phyloP scores from a whole-genome alignment of 2,888 invertebrate genomes.

The Netelia virgata region DNA sequence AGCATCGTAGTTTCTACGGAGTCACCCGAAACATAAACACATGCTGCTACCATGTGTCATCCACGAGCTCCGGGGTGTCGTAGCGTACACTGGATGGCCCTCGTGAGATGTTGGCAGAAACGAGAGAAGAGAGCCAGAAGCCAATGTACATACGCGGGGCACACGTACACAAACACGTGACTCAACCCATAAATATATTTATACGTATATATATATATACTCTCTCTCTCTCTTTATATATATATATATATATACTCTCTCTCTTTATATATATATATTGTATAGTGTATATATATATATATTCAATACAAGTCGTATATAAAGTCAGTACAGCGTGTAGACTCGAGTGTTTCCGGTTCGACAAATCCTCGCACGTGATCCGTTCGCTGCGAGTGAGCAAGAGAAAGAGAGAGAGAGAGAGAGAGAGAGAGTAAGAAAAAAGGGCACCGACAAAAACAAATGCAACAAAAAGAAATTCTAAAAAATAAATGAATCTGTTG shows the following conservation, averaged over 20 bases:
- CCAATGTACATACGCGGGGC: background rate
- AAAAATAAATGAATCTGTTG: conserved; percentile 65
- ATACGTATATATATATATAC: background rate
- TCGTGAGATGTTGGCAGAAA: conserved; percentile 16
- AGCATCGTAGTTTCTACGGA: conserved; percentile 1
- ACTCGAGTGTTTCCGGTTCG: conserved; percentile 65
- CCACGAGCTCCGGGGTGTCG: conserved; percentile 21
- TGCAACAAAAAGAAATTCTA: conserved; percentile 20
- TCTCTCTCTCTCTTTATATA: background rate
- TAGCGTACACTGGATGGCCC: conserved; percentile 2
- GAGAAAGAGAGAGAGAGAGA: conserved; percentile 3
- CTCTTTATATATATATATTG: background rate
- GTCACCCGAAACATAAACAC: conserved; percentile 49
- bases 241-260: background rate
- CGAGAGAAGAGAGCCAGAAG: background rate
- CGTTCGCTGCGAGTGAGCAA: conserved; percentile 2
- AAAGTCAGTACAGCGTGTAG: conserved; percentile 22
- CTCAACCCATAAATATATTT: background rate
- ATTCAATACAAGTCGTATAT: background rate
- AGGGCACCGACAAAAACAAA: conserved; percentile 40
- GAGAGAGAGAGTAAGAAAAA: conserved; percentile 8
- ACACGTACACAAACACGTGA: background rate
- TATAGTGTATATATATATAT: conserved; percentile 2
- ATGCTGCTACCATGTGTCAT: conserved; percentile 74
- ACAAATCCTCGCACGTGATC: conserved; percentile 64